Base-by-base conservation (phyloP, 2,888 invertebrate species). In the Drosophila prolongata region DNA sequence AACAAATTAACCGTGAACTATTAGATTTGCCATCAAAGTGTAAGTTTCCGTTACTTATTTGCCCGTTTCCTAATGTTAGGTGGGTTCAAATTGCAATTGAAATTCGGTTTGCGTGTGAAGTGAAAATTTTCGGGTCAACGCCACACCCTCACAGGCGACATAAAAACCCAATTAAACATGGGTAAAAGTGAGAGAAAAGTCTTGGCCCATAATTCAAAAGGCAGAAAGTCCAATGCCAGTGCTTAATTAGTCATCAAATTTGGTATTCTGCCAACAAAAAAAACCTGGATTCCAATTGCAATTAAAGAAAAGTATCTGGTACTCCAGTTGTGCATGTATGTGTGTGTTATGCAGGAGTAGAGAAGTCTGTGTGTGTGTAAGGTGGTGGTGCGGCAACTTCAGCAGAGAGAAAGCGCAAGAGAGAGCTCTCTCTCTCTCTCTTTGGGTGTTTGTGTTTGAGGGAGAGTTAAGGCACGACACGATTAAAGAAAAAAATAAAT, bases 71-170 rank as follows among this genome's bases (percentile, higher is more conserved):
- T 46, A 47, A 24, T 30, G 43, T 34, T 49, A 53, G 27, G 24
- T 61, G 58, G 46, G 38, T 67, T n/a, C 35, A 74, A 78, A 71
- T 56, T 49, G 14, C 27, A 58, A 44, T 68, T 62, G 11, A 79
- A 83, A 75, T 62, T 74, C 56, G 69, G 69, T 69, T 61, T 66
- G 62, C 62, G 66, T 47, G 77, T 77, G 73, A 49, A 80, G 79
- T 89, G 87, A 75, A 78, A 77, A 76, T 89, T 87, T 90, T 84
- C 87, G 90, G 91, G 89, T 90, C 90, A 66, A 71, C 89, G 90
- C 90, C 90, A 91, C 91, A 91, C 90, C 90, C 91, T 87, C 75
- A 62, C 67, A 62, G 75, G 55, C 70, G 54, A 55, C 38, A 14
- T 27, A 11, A 62, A 77, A 80, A 80, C 78, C 70, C 64, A 79